Conservation (phyloP, 2,113 vertebrate genomes). For the Echinops telfairi region DNA sequence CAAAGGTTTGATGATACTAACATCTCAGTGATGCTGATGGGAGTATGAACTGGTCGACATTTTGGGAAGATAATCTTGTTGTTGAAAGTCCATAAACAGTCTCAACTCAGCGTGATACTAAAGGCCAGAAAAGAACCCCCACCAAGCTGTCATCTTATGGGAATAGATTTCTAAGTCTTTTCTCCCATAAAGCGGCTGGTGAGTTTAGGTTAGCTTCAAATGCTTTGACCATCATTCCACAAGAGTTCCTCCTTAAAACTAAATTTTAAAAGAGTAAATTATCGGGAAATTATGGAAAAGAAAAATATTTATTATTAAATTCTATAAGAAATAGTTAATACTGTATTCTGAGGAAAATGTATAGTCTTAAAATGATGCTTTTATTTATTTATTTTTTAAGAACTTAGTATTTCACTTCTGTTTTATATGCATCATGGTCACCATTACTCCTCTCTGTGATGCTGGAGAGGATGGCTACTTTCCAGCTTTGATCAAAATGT, state of each 20-base stretch:
- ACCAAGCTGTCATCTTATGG: too few relatives aligned
- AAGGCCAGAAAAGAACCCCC: too few relatives aligned
- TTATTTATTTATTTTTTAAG: not conserved
- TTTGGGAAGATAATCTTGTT: not conserved
- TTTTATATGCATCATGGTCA: not conserved
- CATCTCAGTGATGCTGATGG: not conserved
- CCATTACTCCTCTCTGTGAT: not conserved
- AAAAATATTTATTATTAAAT: not conserved
- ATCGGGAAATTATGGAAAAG: not conserved
- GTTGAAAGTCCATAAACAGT: not conserved
- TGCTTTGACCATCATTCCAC: too few relatives aligned
- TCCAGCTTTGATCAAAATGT: not conserved
- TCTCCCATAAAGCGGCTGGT: too few relatives aligned
- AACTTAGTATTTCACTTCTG: not conserved
- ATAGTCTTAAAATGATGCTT: too few relatives aligned
- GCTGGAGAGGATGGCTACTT: not conserved
- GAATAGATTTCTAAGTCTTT: too few relatives aligned
- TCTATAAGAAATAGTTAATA: not conserved
- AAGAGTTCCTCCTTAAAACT: not conserved
- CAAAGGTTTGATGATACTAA: not conserved
- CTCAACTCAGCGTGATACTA: not conserved
- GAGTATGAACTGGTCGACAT: not conserved
- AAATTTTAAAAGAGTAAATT: constrained; percentile 25
- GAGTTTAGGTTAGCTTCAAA: too few relatives aligned
- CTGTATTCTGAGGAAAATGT: too few relatives aligned